A percentile compares a stretch with the other conserved stretches of the same genome.
Conservation (phyloP, 1,140 invertebrate genomes). For the Phymorhynchus buccinoides region DNA sequence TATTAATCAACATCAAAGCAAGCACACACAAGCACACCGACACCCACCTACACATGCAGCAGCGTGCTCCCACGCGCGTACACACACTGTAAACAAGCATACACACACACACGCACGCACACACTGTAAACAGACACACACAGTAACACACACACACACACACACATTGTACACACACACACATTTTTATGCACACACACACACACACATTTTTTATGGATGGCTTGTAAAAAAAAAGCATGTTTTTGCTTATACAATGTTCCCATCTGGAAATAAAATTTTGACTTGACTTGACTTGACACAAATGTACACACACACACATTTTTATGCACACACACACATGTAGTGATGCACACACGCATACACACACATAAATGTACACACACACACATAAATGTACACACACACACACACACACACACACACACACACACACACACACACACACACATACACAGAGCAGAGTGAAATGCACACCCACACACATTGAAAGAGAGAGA, state of each 20-base stretch:
- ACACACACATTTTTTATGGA: too few relatives aligned
- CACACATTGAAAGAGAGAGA: background rate
- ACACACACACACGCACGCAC: background rate
- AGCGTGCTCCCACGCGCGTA: background rate
- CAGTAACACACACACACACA: slow-evolving; percentile 21
- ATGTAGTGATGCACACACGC: background rate
- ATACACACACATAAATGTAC: background rate
- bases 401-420: slow-evolving; percentile 5
- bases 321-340: background rate
- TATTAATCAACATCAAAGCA: too few relatives aligned
- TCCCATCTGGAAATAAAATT: too few relatives aligned
- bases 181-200: background rate
- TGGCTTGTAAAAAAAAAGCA: too few relatives aligned
- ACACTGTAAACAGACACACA: background rate
- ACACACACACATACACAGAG: slow-evolving; percentile 13
- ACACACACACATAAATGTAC: background rate
- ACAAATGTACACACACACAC: background rate
- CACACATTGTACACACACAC: background rate
- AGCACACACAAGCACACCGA: too few relatives aligned
- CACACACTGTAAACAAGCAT: background rate
- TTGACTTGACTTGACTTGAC: slow-evolving; percentile 1
- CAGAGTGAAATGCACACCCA: too few relatives aligned
- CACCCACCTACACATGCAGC: slow-evolving; percentile 2
- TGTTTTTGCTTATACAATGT: too few relatives aligned
- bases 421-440: slow-evolving; percentile 9